Conservation (phyloP, 2,797 vertebrate genomes). For the Gymnothorax reevesii region DNA sequence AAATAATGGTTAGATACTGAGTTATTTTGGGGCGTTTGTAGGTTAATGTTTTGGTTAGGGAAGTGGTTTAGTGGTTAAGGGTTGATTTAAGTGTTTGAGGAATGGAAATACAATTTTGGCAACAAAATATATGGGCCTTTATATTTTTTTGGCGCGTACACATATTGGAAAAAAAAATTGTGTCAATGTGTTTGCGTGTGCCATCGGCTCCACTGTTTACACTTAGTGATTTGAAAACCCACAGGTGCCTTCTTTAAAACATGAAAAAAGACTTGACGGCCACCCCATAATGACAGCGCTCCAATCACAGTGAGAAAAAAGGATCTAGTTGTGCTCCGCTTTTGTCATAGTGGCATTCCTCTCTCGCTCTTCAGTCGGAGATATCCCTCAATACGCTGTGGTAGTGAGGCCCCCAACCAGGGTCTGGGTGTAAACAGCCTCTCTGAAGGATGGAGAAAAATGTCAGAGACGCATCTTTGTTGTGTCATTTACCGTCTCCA, state of each 20-base stretch:
- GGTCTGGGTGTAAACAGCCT: conserved; percentile 92
- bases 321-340: conserved; percentile 27
- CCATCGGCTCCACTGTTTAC: neutral
- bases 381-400: conserved; percentile 64
- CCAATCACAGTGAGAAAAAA: neutral
- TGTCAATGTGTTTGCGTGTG: neutral
- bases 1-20: too few relatives aligned
- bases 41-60: too few relatives aligned
- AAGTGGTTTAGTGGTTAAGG: too few relatives aligned
- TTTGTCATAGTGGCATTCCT: conserved; percentile 68
- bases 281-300: neutral
- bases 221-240: neutral
- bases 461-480: conserved; percentile 98
- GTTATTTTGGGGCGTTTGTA: too few relatives aligned
- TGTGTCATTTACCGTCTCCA: conserved; percentile 93
- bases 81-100: too few relatives aligned
- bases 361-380: conserved; percentile 58
- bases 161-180: neutral
- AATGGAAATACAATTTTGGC: too few relatives aligned
- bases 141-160: too few relatives aligned
- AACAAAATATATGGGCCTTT: too few relatives aligned
- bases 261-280: conserved; percentile 1
- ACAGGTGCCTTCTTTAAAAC: neutral
- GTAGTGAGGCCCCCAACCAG: conserved; percentile 76
- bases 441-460: conserved; percentile 88